phyloP scores from a whole-genome alignment of 2,888 invertebrate genomes.

The Phaedon cochleariae region DNA sequence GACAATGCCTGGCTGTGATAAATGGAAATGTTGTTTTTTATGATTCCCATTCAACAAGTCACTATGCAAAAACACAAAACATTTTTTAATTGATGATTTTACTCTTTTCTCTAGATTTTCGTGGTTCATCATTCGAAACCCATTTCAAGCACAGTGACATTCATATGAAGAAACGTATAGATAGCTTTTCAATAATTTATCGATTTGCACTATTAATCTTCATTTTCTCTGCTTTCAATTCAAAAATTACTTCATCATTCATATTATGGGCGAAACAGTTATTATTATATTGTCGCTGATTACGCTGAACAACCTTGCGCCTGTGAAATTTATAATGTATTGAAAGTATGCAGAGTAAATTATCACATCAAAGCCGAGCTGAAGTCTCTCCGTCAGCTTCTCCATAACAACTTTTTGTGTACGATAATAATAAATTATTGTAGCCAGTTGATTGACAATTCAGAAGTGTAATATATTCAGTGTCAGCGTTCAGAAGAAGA shows the following conservation, averaged over 20 bases:
- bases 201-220: no score
- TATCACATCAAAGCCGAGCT: conserved; percentile 28
- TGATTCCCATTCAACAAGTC: no score
- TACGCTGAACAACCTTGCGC: not conserved
- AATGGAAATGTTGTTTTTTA: no score
- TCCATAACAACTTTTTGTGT: conserved; percentile 20
- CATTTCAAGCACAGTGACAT: no score
- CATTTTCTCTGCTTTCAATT: no score
- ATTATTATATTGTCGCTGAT: not conserved
- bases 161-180: no score
- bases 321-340: conserved; percentile 19
- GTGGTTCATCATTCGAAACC: no score
- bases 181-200: no score
- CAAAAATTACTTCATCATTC: conserved; percentile 3
- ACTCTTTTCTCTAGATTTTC: no score
- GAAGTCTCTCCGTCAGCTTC: conserved; percentile 18
- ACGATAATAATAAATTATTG: conserved; percentile 19
- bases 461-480: not conserved
- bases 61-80: no score
- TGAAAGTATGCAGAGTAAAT: conserved; percentile 25
- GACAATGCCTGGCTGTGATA: no score
- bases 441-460: conserved; percentile 21
- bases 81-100: no score
- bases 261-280: not conserved
- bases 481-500: not conserved